A percentile compares a stretch with the other conserved stretches of the same genome.
These are phyloP conservation scores for Glaucidium brasilianum DNA, from an alignment of 2,113 vertebrate species.

Conservation along the genomic window DNA sequence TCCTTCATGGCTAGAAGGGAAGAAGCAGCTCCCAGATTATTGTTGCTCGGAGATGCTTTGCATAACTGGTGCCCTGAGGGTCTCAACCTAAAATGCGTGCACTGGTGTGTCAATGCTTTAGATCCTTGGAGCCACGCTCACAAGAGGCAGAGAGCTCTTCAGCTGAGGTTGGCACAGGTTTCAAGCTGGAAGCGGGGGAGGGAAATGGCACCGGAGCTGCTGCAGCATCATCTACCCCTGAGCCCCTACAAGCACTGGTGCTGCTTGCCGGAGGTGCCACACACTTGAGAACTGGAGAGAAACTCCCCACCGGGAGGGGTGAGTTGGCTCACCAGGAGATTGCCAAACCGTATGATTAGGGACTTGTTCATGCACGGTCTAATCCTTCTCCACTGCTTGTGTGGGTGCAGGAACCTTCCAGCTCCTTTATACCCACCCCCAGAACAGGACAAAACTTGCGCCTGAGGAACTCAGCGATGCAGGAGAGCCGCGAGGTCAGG, in stretches of 20 bases:
- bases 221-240: neutral
- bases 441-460: slow-evolving; percentile 52
- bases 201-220: neutral
- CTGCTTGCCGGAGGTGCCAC: neutral
- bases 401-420: slow-evolving; percentile 41
- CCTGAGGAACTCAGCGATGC: neutral
- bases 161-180: neutral
- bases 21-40: neutral
- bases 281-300: neutral
- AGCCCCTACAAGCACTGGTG: neutral
- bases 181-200: neutral
- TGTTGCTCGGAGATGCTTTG: neutral
- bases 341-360: slow-evolving; percentile 7
- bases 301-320: neutral
- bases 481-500: neutral
- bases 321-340: neutral
- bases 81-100: neutral
- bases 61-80: neutral
- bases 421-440: neutral
- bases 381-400: neutral
- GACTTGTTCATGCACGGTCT: slow-evolving; percentile 45
- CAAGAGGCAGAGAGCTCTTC: neutral
- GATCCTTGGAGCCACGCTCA: neutral
- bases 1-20: neutral
- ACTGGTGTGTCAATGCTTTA: neutral